Base-by-base conservation (phyloP, 2,888 invertebrate genomes). In the Drosophila recens region DNA sequence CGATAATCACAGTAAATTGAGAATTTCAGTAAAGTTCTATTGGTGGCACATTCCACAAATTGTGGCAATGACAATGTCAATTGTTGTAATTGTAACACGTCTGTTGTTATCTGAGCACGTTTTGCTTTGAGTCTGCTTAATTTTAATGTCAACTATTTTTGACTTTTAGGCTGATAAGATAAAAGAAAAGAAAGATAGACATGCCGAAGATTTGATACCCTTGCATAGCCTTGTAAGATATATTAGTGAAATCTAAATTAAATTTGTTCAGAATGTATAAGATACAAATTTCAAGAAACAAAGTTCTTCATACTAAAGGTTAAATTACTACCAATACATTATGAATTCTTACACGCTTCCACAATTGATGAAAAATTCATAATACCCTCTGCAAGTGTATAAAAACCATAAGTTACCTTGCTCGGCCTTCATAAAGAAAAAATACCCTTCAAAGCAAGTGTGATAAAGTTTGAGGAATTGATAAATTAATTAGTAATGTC, bases 31-130 rank as follows among this genome's bases (percentile, higher is more conserved):
- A 4, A 15, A 17, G 48, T 43, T 9, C 11, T 54, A 10, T 49
- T 30, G 9, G 33, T 57, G 34, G 33, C 34, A 23, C n/a, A 48
- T 11, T 23, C 54, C 34, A 38, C 15, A 46, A 20, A 52, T 42
- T 48, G 20, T 71, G 51, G 42, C 53, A 57, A 43, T 67, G 67
- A 2, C 33, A 76, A 42, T 56, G 46, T 15, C 30, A 40, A 48
- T 40, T 36, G 36, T 13, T 34, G 33, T 53, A 45, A 46, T 45
- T 30, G 15, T 30, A 15, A 40, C 45, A 46, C 17, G 53, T 58
- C 43, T 62, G 30, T 46, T 48, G 43, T 66, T 78, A 74, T 78
- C 74, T 43, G 58, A 57, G 66, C 79, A 79, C 79, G 79, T 76
- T 73, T 74, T 34, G 42, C 48, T 49, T 42, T 42, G 13, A 20